Conservation (phyloP, 1,140 invertebrate genomes). For the Rhysida immarginata region DNA sequence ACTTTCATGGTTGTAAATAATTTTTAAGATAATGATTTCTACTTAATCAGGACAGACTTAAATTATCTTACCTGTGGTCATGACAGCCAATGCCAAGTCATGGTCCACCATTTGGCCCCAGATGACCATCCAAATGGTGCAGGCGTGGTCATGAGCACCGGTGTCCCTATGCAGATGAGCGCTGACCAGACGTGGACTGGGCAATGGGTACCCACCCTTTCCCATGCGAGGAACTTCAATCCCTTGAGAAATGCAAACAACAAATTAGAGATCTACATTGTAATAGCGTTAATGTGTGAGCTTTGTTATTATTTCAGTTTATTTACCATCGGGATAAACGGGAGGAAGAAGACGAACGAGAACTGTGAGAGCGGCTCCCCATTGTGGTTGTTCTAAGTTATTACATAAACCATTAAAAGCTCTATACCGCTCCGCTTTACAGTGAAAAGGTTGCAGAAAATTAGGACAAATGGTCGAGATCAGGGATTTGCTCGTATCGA, state of each 20-base stretch:
- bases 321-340: constrained; percentile 34
- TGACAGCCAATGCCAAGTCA: constrained; percentile 72
- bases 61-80: constrained; percentile 31
- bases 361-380: constrained; percentile 71
- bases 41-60: constrained; percentile 12
- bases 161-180: constrained; percentile 80
- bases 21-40: constrained; percentile 5
- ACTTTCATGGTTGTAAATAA: background rate
- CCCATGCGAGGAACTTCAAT: constrained; percentile 61
- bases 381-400: constrained; percentile 75
- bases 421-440: constrained; percentile 54
- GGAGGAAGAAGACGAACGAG: constrained; percentile 36
- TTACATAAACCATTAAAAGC: constrained; percentile 82
- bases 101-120: constrained; percentile 93
- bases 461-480: constrained; percentile 75
- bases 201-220: constrained; percentile 49
- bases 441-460: constrained; percentile 71
- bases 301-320: no score
- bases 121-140: constrained; percentile 79
- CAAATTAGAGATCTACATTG: no score
- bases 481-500: constrained; percentile 76
- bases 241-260: no score
- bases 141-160: constrained; percentile 81
- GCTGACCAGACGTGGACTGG: constrained; percentile 65
- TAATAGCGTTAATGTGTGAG: no score